Percentiles rank a stretch among this genome's conserved stretches.
Evolutionary conservation across 2,888 invertebrate species (phyloP).

Genomic region (Malachius bipustulatus): DNA sequence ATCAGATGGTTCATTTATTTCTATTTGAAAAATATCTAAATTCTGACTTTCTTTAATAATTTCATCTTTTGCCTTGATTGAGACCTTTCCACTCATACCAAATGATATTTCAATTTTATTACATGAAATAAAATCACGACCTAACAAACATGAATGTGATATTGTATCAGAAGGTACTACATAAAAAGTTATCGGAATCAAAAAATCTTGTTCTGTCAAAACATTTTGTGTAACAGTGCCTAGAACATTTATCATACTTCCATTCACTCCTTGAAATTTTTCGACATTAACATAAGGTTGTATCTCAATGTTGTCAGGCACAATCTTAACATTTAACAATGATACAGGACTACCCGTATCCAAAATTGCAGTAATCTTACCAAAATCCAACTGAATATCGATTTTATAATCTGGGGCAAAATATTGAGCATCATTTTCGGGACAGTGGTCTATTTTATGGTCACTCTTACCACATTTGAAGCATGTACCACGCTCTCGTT

Average conservation of each 20-base stretch:
- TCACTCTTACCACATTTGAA: background rate
- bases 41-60: too few relatives aligned
- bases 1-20: too few relatives aligned
- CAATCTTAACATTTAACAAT: background rate
- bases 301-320: background rate
- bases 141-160: background rate
- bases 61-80: too few relatives aligned
- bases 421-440: too few relatives aligned
- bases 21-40: too few relatives aligned
- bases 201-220: background rate
- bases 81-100: background rate
- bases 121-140: background rate
- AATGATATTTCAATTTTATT: background rate
- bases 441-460: background rate
- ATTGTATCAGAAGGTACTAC: background rate
- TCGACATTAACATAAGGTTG: too few relatives aligned
- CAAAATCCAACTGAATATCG: background rate
- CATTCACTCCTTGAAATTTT: background rate
- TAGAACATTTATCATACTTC: background rate
- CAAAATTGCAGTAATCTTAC: background rate
- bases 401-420: background rate
- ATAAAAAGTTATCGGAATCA: background rate
- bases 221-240: constrained; percentile 2
- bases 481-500: background rate
- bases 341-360: constrained; percentile 2